These are phyloP conservation scores for Syngnathus typhle DNA, from an alignment of 2,113 vertebrate species.

Conservation along the genomic window DNA sequence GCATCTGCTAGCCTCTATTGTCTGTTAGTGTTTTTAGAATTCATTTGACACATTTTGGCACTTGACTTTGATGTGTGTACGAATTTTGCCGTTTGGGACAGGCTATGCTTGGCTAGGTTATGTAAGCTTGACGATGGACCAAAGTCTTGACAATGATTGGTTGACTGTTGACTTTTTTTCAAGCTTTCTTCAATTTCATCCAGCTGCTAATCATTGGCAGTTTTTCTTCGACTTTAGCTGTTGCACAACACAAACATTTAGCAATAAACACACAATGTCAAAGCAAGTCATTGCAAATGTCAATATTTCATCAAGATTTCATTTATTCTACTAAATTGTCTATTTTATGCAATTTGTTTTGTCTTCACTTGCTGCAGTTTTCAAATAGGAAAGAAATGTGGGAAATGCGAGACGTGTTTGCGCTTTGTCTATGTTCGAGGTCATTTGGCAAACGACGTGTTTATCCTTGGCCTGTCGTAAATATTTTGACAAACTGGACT, in stretches of 20 bases:
- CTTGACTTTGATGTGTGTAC: no score
- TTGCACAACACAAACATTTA: no score
- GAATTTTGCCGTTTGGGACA: not conserved
- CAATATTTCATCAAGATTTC: not conserved
- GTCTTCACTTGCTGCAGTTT: not conserved
- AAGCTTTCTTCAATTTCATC: no score
- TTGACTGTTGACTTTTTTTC: no score
- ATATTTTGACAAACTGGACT: constrained; percentile 39
- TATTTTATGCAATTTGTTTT: not conserved
- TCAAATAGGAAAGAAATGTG: not conserved
- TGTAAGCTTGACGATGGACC: not conserved
- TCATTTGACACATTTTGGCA: no score
- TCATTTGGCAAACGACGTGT: not conserved
- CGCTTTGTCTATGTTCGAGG: not conserved
- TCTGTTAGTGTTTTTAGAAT: not conserved
- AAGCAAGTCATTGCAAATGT: not conserved
- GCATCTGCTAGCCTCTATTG: not conserved
- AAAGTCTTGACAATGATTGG: no score
- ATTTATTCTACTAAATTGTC: no score
- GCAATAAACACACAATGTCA: no score
- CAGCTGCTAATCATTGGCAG: no score
- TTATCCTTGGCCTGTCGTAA: constrained; percentile 39
- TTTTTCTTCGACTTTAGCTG: no score
- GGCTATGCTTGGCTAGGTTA: not conserved
- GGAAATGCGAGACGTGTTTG: not conserved